A percentile compares a stretch with the other conserved stretches of the same genome.
Evolutionary conservation across 2,113 vertebrate genomes (phyloP).

Genomic region (Pandion haliaetus): DNA sequence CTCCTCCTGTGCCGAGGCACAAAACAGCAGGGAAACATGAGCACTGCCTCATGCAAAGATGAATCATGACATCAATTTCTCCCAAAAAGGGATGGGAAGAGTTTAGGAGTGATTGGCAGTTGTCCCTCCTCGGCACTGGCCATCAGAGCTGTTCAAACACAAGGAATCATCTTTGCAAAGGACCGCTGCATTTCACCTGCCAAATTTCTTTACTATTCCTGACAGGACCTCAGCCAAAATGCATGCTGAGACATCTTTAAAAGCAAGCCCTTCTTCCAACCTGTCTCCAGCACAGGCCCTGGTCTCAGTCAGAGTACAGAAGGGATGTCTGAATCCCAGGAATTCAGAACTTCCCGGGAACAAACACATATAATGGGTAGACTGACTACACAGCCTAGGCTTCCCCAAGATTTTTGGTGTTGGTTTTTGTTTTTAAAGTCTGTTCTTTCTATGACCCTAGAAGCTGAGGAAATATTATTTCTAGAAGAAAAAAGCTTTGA

Average conservation of each 20-base stretch:
- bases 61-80: conserved; percentile 34
- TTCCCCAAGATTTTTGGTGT: not conserved
- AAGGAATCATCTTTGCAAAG: not conserved
- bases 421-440: not conserved
- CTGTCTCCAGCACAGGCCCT: not conserved
- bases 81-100: not conserved
- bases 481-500: not conserved
- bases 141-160: not conserved
- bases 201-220: not conserved
- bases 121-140: not conserved
- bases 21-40: conserved; percentile 49
- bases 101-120: not conserved
- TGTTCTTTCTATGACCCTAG: not conserved
- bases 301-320: not conserved
- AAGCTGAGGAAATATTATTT: not conserved
- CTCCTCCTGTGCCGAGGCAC: conserved; percentile 28
- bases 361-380: not conserved
- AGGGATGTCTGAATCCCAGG: not conserved
- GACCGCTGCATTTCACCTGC: not conserved
- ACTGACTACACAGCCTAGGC: not conserved
- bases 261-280: not conserved
- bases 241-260: not conserved
- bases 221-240: not conserved
- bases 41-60: conserved; percentile 20
- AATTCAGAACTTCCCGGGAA: not conserved